Conservation (phyloP, 23 tunicate genomes). For the Halocynthia aurantium region DNA sequence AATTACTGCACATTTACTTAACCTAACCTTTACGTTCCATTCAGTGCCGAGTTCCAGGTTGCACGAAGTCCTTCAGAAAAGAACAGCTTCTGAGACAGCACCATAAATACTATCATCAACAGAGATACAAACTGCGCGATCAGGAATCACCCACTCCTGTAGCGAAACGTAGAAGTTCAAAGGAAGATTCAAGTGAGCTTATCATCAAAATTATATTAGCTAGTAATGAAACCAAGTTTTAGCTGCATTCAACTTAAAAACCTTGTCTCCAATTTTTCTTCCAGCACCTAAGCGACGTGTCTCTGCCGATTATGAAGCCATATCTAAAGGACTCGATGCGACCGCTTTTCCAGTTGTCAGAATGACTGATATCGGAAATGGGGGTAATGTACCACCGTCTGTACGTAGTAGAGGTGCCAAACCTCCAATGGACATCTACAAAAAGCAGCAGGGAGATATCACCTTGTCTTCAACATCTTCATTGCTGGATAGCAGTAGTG, state of each 20-base stretch:
- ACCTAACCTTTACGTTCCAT: neutral
- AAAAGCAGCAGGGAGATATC: constrained; percentile 11
- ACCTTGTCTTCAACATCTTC: neutral
- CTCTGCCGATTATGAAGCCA: constrained; percentile 36
- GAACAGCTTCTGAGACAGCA: constrained; percentile 53
- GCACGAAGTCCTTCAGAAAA: constrained; percentile 65
- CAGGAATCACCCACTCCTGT: constrained; percentile 35
- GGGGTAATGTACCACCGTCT: neutral
- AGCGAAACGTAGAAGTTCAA: constrained; percentile 36
- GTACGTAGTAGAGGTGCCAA: constrained; percentile 52
- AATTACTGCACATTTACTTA: neutral
- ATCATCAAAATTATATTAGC: neutral
- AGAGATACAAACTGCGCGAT: constrained; percentile 56
- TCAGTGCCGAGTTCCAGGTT: constrained; percentile 80
- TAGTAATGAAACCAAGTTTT: too few relatives aligned
- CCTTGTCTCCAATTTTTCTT: neutral
- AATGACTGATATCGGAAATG: neutral
- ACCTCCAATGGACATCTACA: constrained; percentile 53
- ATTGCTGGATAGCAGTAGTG: constrained; percentile 2
- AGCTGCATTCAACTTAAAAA: neutral
- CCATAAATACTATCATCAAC: constrained; percentile 70
- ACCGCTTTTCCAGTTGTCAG: neutral
- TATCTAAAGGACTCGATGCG: neutral
- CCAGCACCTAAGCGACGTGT: constrained; percentile 35
- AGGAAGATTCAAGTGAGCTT: constrained; percentile 29